Conservation (phyloP, 1,140 invertebrate genomes). For the Drosophila subpulchrella region DNA sequence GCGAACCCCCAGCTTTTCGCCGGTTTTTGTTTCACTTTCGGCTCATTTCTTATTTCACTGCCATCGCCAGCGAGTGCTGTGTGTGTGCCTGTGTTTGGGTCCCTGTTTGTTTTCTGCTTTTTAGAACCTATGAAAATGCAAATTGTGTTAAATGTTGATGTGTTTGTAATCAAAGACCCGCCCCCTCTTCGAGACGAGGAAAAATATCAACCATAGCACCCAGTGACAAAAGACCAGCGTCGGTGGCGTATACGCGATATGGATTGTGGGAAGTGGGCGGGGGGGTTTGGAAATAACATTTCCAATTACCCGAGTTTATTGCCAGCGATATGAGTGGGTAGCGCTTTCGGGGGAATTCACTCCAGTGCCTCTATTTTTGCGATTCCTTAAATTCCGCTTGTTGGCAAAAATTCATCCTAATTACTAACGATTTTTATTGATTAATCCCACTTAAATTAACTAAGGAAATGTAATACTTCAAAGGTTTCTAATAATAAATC, state of each 20-base stretch:
- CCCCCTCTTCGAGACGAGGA: background rate
- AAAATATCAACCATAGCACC: slow-evolving; percentile 26
- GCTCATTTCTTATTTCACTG: slow-evolving; percentile 39
- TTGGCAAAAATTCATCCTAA: background rate
- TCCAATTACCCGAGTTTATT: slow-evolving; percentile 51
- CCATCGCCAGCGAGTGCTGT: background rate
- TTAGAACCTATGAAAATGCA: slow-evolving; percentile 67
- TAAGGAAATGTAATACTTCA: too few relatives aligned
- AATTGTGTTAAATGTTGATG: slow-evolving; percentile 71
- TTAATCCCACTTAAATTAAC: background rate
- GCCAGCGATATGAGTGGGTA: slow-evolving; percentile 33
- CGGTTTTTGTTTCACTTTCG: slow-evolving; percentile 55
- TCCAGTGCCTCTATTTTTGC: background rate
- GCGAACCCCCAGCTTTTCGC: background rate
- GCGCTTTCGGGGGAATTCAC: background rate
- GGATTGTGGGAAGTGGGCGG: background rate
- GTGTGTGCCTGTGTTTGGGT: background rate
- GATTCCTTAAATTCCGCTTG: background rate
- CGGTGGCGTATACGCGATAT: slow-evolving; percentile 4
- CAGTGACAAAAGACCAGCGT: slow-evolving; percentile 23
- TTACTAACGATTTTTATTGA: background rate
- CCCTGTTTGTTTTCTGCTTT: slow-evolving; percentile 43
- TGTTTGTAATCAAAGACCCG: slow-evolving; percentile 54
- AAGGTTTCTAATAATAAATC: too few relatives aligned
- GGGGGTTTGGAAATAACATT: slow-evolving; percentile 32